Percentiles rank a stretch among this genome's conserved stretches.
Evolutionary conservation across 2,888 invertebrate genomes (phyloP).

Genomic region (Teleiodes luculella): DNA sequence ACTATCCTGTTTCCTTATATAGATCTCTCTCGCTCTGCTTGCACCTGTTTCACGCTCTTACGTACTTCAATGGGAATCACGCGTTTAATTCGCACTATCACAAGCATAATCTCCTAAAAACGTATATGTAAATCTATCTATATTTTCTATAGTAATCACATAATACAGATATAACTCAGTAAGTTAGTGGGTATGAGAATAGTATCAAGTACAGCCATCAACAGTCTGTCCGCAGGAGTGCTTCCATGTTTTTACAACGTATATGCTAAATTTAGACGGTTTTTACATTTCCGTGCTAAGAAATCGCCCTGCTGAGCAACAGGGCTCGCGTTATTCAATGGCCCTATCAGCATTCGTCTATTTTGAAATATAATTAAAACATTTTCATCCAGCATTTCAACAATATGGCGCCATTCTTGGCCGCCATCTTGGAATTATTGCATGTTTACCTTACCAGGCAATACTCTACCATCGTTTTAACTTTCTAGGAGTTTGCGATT

Average conservation of each 20-base stretch:
- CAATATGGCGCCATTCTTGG: too few species aligned
- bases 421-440: too few species aligned
- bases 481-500: too few species aligned
- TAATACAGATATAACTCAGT: constrained; percentile 20
- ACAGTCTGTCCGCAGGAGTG: constrained; percentile 76
- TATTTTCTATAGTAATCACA: constrained; percentile 10
- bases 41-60: too few species aligned
- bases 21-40: too few species aligned
- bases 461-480: too few species aligned
- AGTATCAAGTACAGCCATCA: constrained; percentile 55
- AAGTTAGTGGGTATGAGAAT: constrained; percentile 23
- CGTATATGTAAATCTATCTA: constrained; percentile 2
- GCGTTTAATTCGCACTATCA: constrained; percentile 5
- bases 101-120: constrained; percentile 2
- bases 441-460: too few species aligned
- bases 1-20: too few species aligned
- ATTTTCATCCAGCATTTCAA: too few species aligned
- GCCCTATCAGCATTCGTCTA: neutral
- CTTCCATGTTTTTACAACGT: constrained; percentile 75
- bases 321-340: neutral
- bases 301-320: neutral
- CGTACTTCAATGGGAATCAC: neutral
- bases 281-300: constrained; percentile 52
- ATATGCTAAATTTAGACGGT: constrained; percentile 64
- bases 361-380: too few species aligned